A percentile compares a stretch with the other conserved stretches of the same genome.
These are phyloP conservation scores for Cataglyphis livida DNA, from an alignment of 2,888 invertebrate species.

Conservation along the genomic window DNA sequence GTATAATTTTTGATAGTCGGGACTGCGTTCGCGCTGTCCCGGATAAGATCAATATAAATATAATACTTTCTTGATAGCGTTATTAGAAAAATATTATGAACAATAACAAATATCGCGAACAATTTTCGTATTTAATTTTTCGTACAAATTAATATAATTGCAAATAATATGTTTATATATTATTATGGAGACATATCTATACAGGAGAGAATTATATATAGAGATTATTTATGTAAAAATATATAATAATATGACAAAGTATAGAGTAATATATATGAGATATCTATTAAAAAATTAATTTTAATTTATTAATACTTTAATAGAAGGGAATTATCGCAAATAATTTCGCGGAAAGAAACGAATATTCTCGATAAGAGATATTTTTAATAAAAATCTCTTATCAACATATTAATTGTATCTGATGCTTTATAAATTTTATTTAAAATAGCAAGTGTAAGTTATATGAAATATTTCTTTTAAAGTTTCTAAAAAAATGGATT, in stretches of 20 bases:
- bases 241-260: no score
- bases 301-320: neutral
- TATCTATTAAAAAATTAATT: neutral
- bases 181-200: neutral
- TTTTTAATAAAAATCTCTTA: neutral
- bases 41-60: conserved; percentile 73
- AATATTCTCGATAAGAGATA: neutral
- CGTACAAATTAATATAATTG: neutral
- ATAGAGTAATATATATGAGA: neutral
- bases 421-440: neutral
- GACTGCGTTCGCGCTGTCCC: conserved; percentile 84
- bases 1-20: conserved; percentile 85
- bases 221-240: neutral
- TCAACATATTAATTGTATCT: neutral
- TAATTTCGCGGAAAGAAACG: neutral
- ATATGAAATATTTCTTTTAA: neutral
- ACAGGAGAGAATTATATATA: neutral
- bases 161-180: neutral
- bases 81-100: neutral
- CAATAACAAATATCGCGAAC: neutral
- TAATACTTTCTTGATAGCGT: neutral
- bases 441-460: neutral
- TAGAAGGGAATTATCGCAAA: neutral
- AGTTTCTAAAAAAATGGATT: neutral
- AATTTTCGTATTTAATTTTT: neutral